Evolutionary conservation across 2,888 invertebrate genomes (phyloP).

Genomic region (Drosophila kanekoi): DNA sequence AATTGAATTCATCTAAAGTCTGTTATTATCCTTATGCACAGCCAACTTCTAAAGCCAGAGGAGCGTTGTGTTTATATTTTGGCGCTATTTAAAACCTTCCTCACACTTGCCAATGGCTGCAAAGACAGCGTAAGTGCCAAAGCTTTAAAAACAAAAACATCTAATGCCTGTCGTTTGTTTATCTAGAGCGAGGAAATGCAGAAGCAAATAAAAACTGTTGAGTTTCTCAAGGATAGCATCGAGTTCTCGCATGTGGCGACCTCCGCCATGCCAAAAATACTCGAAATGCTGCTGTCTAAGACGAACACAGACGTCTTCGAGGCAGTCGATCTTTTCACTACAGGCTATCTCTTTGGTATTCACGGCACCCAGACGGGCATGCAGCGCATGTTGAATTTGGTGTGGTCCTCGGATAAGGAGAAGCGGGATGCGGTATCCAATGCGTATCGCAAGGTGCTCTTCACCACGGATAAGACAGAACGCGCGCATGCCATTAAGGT

Average conservation of each 20-base stretch:
- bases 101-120: slow-evolving; percentile 81
- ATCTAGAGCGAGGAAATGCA: slow-evolving; percentile 86
- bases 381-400: slow-evolving; percentile 90
- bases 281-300: slow-evolving; percentile 90
- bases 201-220: slow-evolving; percentile 88
- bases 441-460: slow-evolving; percentile 88
- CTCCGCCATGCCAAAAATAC: slow-evolving; percentile 87
- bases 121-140: slow-evolving; percentile 80
- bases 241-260: slow-evolving; percentile 85
- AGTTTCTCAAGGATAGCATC: slow-evolving; percentile 89
- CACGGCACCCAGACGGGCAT: slow-evolving; percentile 90
- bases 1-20: neutral
- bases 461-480: slow-evolving; percentile 83
- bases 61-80: slow-evolving; percentile 83
- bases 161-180: neutral
- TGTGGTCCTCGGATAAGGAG: slow-evolving; percentile 92
- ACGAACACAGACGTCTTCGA: slow-evolving; percentile 93
- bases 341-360: slow-evolving; percentile 92
- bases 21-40: neutral
- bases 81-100: slow-evolving; percentile 82
- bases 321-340: slow-evolving; percentile 94
- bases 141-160: too few species aligned
- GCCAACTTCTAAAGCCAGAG: slow-evolving; percentile 66
- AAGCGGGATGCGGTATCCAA: slow-evolving; percentile 90
- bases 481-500: slow-evolving; percentile 86